Evolutionary conservation across 2,888 invertebrate genomes (phyloP).

Genomic region (Podotricha telesiphe): DNA sequence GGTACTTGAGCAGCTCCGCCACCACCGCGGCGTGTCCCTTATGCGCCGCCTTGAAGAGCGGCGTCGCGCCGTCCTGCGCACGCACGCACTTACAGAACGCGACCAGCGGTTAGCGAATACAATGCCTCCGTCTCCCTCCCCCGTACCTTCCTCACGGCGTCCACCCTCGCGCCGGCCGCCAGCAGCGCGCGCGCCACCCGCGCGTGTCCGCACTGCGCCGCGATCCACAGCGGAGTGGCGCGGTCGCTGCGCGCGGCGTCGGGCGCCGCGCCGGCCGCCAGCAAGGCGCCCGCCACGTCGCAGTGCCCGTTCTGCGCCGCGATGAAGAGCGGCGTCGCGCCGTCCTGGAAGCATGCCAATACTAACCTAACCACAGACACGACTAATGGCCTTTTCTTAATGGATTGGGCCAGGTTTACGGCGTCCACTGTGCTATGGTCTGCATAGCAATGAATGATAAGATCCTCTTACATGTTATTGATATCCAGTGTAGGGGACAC

Average conservation of each 20-base stretch:
- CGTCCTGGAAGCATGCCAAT: conserved; percentile 87
- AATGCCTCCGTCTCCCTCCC: too few species aligned
- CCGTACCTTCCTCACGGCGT: too few species aligned
- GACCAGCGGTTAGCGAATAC: too few species aligned
- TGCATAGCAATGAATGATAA: too few species aligned
- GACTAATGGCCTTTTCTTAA: too few species aligned
- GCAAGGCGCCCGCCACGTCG: conserved; percentile 88
- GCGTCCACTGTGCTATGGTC: too few species aligned
- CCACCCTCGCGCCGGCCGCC: conserved; percentile 86
- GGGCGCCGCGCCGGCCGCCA: conserved; percentile 88
- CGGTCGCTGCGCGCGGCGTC: conserved; percentile 91
- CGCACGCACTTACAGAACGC: too few species aligned
- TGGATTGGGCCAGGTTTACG: too few species aligned
- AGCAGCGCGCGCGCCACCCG: conserved; percentile 90
- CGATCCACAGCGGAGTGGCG: conserved; percentile 96
- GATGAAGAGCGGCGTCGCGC: conserved; percentile 95
- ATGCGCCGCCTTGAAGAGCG: conserved; percentile 96
- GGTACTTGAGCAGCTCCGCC: conserved; percentile 90
- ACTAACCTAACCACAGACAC: too few species aligned
- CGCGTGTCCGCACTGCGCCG: conserved; percentile 97
- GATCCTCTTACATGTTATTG: too few species aligned
- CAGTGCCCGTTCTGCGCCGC: conserved; percentile 97
- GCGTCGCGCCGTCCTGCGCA: conserved; percentile 94
- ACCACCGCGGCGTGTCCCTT: conserved; percentile 96
- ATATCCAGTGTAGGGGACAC: too few species aligned